Percentiles rank a stretch among this genome's conserved stretches.
Evolutionary conservation across 64 coral and sea anemone genomes (phyloP).

Genomic region (Trachythela sp.): DNA sequence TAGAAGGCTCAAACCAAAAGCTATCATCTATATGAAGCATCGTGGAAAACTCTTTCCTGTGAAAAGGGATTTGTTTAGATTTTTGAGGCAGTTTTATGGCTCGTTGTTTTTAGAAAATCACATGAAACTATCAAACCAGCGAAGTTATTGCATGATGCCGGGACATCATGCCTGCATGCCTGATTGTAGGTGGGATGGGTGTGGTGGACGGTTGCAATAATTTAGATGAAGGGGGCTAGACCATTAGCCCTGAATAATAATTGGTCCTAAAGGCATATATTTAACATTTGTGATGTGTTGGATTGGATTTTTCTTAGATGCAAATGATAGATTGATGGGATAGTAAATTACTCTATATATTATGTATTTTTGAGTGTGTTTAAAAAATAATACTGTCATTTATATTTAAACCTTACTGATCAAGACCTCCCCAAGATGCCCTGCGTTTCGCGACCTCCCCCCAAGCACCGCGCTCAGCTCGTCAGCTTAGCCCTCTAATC

Average conservation of each 20-base stretch:
- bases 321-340: conserved; percentile 50
- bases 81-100: not conserved
- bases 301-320: too few relatives aligned
- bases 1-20: not conserved
- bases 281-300: too few relatives aligned
- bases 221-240: not conserved
- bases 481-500: too few relatives aligned
- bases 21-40: not conserved
- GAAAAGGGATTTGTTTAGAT: not conserved
- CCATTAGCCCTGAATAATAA: not conserved
- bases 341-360: too few relatives aligned
- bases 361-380: too few relatives aligned
- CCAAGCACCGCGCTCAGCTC: too few relatives aligned
- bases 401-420: too few relatives aligned
- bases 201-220: not conserved
- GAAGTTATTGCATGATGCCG: not conserved
- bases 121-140: not conserved
- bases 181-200: conserved; percentile 14
- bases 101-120: not conserved
- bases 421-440: too few relatives aligned
- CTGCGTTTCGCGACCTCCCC: too few relatives aligned
- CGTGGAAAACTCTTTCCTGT: not conserved
- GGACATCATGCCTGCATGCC: conserved; percentile 25
- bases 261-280: too few relatives aligned
- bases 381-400: too few relatives aligned